A percentile compares a stretch with the other conserved stretches of the same genome.
phyloP scores from a whole-genome alignment of 2,797 vertebrate species.

The Siniperca undulata region DNA sequence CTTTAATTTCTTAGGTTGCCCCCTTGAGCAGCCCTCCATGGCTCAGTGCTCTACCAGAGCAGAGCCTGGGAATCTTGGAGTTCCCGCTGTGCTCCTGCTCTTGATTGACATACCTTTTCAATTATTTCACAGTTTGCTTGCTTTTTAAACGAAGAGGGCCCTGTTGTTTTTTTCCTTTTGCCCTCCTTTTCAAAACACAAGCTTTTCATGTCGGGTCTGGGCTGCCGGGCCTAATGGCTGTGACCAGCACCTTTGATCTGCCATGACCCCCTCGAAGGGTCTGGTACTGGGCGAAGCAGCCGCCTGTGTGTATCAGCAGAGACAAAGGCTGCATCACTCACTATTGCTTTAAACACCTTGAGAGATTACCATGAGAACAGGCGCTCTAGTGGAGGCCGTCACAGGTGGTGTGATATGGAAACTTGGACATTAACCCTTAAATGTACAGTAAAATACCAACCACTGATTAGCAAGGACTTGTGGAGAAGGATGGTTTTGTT shows the following conservation, averaged over 20 bases:
- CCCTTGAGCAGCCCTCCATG: slow-evolving; percentile 83
- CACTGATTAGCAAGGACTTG: background rate
- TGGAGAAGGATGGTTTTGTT: background rate
- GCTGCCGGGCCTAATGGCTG: slow-evolving; percentile 87
- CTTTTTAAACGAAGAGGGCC: slow-evolving; percentile 87
- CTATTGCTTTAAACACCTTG: slow-evolving; percentile 81
- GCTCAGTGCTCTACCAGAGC: slow-evolving; percentile 84
- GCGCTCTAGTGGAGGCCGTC: slow-evolving; percentile 58
- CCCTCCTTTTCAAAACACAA: slow-evolving; percentile 87
- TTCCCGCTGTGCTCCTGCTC: slow-evolving; percentile 83
- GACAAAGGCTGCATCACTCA: slow-evolving; percentile 85
- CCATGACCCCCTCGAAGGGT: slow-evolving; percentile 84
- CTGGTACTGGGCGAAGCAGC: slow-evolving; percentile 77
- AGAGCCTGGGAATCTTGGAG: slow-evolving; percentile 87
- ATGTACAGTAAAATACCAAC: slow-evolving; percentile 57
- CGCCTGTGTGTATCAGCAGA: slow-evolving; percentile 75
- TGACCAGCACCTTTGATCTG: slow-evolving; percentile 91
- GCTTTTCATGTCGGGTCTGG: slow-evolving; percentile 89
- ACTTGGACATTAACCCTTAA: slow-evolving; percentile 61
- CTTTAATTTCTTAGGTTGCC: slow-evolving; percentile 86
- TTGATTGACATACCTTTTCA: slow-evolving; percentile 93
- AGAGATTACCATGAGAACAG: slow-evolving; percentile 77
- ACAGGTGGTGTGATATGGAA: slow-evolving; percentile 69
- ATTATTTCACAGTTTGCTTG: slow-evolving; percentile 92
- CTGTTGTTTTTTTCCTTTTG: slow-evolving; percentile 86